Base-by-base conservation (phyloP, 2,888 invertebrate species). In the Apamea monoglypha region DNA sequence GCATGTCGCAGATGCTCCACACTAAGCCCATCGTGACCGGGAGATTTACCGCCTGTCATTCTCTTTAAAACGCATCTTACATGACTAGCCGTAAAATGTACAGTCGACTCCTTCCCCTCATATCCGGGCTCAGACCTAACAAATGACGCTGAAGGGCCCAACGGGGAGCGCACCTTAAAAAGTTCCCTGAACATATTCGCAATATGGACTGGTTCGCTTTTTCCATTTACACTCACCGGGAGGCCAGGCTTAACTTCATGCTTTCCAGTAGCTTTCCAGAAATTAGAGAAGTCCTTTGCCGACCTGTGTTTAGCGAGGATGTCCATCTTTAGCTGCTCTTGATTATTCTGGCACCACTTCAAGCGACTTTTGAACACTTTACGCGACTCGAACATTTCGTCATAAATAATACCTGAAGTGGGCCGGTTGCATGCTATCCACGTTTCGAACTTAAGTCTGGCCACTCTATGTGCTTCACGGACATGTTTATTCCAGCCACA, bases 401-500 rank as follows among this genome's bases (percentile, higher is more conserved):
- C 56, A 18, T 50, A 70, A 70, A 70, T 53, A 25, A 32, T 32
- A 1, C 50, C 50, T 8, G 50, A 14, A 32, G 32, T 25, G 25
- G 32, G 53, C 16, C 53, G 53, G 1, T 32, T 53, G 50, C 69
- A 70, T 14, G 21, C 32, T 53, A 36, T 32, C 32, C 69, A 70
- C 7, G 25, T 32, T 70, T 70, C 25, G 32, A 70, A 70, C 25
- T 1, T 56, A 56, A 70, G 53, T 36, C 53, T 70, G 53, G 70
- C 25, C 53, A 16, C n/a, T 10, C 8, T 25, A 70, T 56, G 32
- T 56, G 53, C 53, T 8, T 70, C 53, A 32, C 25, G 53, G 25
- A 70, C 70, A 56, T n/a, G 36, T 16, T 8, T 56, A n/a, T 71
- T 71, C 36, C 70, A 71, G 16, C 70, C 56, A 56, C 70, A 56